Evolutionary conservation across 2,797 vertebrate genomes (phyloP).

Genomic region (Eurystomus glaucurus): DNA sequence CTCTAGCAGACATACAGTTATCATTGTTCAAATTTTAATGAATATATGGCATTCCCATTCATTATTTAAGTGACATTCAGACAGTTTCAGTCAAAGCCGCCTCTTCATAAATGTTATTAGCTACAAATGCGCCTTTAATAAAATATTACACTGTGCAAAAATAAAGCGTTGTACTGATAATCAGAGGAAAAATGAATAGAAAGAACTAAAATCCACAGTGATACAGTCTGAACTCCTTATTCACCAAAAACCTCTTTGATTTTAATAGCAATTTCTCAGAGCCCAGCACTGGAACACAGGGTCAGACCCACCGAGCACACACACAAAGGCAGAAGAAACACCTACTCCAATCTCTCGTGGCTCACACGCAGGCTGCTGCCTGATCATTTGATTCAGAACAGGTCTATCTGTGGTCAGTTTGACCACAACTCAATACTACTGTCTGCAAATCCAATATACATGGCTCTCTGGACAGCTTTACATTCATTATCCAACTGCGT

Average conservation of each 20-base stretch:
- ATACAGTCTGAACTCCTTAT: neutral
- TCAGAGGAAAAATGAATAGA: constrained; percentile 33
- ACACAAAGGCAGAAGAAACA: neutral
- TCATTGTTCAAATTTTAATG: constrained; percentile 68
- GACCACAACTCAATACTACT: constrained; percentile 26
- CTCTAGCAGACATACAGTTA: constrained; percentile 64
- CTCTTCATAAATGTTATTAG: constrained; percentile 64
- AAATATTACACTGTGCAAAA: constrained; percentile 57
- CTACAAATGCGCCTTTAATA: constrained; percentile 53
- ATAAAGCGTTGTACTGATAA: constrained; percentile 33
- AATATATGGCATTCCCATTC: constrained; percentile 65
- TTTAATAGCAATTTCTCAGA: constrained; percentile 11
- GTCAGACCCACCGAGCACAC: neutral
- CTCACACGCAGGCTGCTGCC: neutral
- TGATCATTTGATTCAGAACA: neutral
- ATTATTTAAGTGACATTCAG: constrained; percentile 65
- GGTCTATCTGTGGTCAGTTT: neutral
- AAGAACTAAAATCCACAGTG: neutral
- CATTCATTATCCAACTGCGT: neutral
- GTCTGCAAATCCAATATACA: neutral
- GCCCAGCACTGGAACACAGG: neutral
- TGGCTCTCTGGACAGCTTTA: neutral
- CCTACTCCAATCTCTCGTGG: neutral
- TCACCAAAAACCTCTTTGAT: constrained; percentile 10
- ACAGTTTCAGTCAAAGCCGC: constrained; percentile 44